Base-by-base conservation (phyloP, 2,888 invertebrate genomes). In the Bombylius discolor region DNA sequence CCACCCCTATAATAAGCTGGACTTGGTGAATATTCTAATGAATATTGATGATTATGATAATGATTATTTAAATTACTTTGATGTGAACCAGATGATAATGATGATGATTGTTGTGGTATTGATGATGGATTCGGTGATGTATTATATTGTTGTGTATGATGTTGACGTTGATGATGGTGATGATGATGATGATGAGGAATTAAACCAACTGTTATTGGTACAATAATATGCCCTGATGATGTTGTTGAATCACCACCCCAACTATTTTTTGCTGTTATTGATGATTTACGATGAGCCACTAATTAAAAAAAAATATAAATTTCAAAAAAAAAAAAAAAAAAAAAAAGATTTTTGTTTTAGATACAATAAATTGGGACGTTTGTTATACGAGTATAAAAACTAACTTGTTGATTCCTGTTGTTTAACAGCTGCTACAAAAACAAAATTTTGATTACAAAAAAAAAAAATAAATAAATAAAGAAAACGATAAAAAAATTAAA, bases 271-370 rank as follows among this genome's bases (percentile, higher is more conserved):
- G 61, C 56, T 8, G 52, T 55, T 47, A 61, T 47, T 14, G 61
- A 56, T 13, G 60, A 52, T 42, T 7, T 11, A 42, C 58, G 58
- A 54, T 62, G 58, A 9, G 60, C 58, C 60, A 62, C 60, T 62
- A 42, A 36, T 1, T 36, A 9, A 8, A 36, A 36, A 36, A 36
- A 36, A 8, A 36, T 6, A 36, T 36, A 8, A 36, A 36, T 6
- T 8, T 6, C 47, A n/a, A n/a, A n/a, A n/a, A n/a, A n/a, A n/a
- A n/a, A n/a, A n/a, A n/a, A n/a, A n/a, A n/a, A n/a, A n/a, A 47
- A 46, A 46, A 46, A 9, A 46, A 1, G 8, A 36, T 6, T 36
- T 36, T 36, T 36, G 5, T 6, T 36, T 36, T 39, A 36, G 7
- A 45, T n/a, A 39, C 1, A 23, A 23, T 23, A 23, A 23, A 23